These are phyloP conservation scores for Podotricha telesiphe DNA, from an alignment of 2,888 invertebrate genomes.

Conservation along the genomic window DNA sequence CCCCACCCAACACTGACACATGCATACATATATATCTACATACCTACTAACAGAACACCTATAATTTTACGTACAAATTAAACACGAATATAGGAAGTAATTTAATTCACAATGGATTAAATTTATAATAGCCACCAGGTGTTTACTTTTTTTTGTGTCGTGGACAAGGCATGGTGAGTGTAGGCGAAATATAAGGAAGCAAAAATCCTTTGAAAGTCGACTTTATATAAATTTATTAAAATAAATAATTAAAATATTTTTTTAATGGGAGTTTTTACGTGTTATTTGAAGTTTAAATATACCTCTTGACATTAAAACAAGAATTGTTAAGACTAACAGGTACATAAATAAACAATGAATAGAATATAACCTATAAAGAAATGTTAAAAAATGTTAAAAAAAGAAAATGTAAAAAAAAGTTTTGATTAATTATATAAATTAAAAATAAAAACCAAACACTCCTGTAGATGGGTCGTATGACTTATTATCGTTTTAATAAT, in stretches of 20 bases:
- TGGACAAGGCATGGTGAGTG: slow-evolving; percentile 37
- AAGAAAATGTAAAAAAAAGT: too few species aligned
- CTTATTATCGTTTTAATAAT: slow-evolving; percentile 20
- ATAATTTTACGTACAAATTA: slow-evolving; percentile 45
- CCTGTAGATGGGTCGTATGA: slow-evolving; percentile 8
- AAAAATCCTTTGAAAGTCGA: slow-evolving; percentile 15
- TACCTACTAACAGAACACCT: slow-evolving; percentile 39
- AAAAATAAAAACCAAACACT: slow-evolving; percentile 7
- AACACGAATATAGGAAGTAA: slow-evolving; percentile 52
- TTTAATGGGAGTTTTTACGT: neutral
- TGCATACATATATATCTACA: slow-evolving; percentile 8
- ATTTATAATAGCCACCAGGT: slow-evolving; percentile 43
- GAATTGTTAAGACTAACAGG: neutral
- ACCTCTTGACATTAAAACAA: neutral
- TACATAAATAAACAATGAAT: neutral
- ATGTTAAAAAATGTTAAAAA: too few species aligned
- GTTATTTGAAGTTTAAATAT: neutral
- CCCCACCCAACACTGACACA: neutral
- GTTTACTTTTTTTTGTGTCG: slow-evolving; percentile 42
- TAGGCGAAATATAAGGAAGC: slow-evolving; percentile 40
- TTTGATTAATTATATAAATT: slow-evolving; percentile 3
- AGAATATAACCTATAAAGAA: slow-evolving; percentile 1
- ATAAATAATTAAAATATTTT: neutral
- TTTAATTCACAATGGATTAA: slow-evolving; percentile 50
- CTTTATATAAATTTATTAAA: slow-evolving; percentile 10